Evolutionary conservation across 2,888 invertebrate species (phyloP), one percentile per base, ranked within the genome.

Genomic region (Doris montereyensis): DNA sequence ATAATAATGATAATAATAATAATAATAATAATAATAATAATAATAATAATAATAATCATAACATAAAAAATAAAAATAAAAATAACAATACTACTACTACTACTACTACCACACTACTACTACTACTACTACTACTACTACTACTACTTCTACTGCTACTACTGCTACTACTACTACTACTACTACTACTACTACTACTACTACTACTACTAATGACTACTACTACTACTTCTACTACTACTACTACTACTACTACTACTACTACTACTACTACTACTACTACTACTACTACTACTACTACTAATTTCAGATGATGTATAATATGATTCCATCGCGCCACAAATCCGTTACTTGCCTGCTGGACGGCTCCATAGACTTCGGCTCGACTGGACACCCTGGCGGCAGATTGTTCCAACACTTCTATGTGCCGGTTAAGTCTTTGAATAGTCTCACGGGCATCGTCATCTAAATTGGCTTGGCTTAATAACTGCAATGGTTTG

Each of bases 281-380:
- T 70, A 24, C 60, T 74, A n/a, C 70, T 41, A 32, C 60, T 58
- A 72, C 60, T 62, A n/a, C 52, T 72, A 72, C 72, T 72, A 2
- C 72, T 72, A 52, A n/a, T n/a, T n/a, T n/a, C n/a, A n/a, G n/a
- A n/a, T n/a, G n/a, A n/a, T n/a, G n/a, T n/a, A 13, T 71, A 32
- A 24, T 13, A 13, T 24, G 21, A 35, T 35, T 5, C 4, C 52
- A n/a, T 52, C 30, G 26, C 1, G 32, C n/a, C 24, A 75, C n/a
- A n/a, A n/a, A n/a, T n/a, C n/a, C n/a, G n/a, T n/a, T n/a, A n/a
- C n/a, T 30, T 3, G 91, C 91, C 89, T 91, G 91, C 79, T 94
- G 93, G 4, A 94, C 93, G 17, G 93, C 93, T 30, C 94, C 94
- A 85, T 91, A 93, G 76, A 92, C 93, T 89, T 93, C 93, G 2